Evolutionary conservation across 2,113 vertebrate species (phyloP).

Genomic region (Mustela nigripes): DNA sequence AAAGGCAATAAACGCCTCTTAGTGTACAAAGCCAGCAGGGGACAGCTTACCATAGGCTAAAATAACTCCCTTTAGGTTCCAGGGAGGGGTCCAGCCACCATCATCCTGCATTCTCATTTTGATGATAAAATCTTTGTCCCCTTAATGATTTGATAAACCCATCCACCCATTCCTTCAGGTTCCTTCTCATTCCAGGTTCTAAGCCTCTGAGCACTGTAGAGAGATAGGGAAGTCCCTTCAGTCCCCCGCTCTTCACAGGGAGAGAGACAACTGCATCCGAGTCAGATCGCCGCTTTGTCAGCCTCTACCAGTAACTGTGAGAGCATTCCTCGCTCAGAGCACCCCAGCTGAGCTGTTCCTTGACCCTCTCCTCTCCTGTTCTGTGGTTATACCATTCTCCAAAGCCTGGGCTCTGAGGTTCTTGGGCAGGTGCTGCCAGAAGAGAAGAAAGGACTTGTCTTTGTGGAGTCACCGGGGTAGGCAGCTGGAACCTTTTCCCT

Average conservation of each 20-base stretch:
- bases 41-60: background rate
- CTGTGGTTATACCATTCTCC: background rate
- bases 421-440: background rate
- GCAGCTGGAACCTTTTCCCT: background rate
- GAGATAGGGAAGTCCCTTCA: background rate
- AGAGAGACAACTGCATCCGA: background rate
- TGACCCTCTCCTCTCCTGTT: conserved; percentile 15
- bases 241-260: background rate
- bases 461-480: conserved; percentile 55
- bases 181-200: conserved; percentile 23
- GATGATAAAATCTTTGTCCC: background rate
- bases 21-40: background rate
- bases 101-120: background rate
- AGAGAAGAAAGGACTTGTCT: background rate
- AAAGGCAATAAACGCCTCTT: background rate
- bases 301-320: background rate
- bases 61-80: background rate
- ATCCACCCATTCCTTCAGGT: background rate
- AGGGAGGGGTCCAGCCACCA: background rate
- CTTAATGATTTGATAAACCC: background rate
- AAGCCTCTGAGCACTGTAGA: background rate
- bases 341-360: background rate
- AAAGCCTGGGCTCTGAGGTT: background rate
- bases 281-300: background rate
- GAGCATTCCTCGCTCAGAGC: background rate